Percentiles rank a stretch among this genome's conserved stretches.
These are phyloP conservation scores for Trididemnum nubilum DNA, from an alignment of 23 tunicate genomes.

Conservation along the genomic window DNA sequence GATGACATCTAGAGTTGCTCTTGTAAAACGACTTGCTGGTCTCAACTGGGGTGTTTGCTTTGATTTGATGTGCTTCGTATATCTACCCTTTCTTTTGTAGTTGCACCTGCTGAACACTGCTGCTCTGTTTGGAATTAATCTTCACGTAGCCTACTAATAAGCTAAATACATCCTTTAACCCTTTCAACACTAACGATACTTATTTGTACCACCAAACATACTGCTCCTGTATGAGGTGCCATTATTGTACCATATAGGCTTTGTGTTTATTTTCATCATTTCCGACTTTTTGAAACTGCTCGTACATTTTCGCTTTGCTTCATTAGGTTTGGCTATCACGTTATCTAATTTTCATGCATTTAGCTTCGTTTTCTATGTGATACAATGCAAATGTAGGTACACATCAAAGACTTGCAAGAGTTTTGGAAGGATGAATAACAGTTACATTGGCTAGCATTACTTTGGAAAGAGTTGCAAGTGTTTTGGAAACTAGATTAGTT, in stretches of 20 bases:
- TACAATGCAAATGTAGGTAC: background rate
- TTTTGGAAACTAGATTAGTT: no score
- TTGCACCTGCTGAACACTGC: no score
- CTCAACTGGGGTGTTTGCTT: no score
- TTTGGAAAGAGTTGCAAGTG: no score
- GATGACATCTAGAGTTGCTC: no score
- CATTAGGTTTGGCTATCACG: conserved; percentile 25
- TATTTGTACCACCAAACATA: conserved; percentile 31
- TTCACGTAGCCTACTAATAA: no score
- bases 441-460: conserved; percentile 25
- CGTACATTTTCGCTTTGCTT: background rate
- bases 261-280: conserved; percentile 21
- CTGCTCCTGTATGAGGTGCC: background rate
- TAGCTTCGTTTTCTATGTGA: conserved; percentile 21
- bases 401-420: conserved; percentile 25
- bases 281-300: conserved; percentile 12
- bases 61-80: no score
- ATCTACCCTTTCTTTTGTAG: no score
- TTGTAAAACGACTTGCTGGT: no score
- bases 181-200: conserved; percentile 8
- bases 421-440: conserved; percentile 23
- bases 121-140: no score
- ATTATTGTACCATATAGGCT: conserved; percentile 19
- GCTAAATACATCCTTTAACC: no score
- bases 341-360: conserved; percentile 15